Base-by-base conservation (phyloP, 2,888 invertebrate genomes). In the Ectemnius continuus region DNA sequence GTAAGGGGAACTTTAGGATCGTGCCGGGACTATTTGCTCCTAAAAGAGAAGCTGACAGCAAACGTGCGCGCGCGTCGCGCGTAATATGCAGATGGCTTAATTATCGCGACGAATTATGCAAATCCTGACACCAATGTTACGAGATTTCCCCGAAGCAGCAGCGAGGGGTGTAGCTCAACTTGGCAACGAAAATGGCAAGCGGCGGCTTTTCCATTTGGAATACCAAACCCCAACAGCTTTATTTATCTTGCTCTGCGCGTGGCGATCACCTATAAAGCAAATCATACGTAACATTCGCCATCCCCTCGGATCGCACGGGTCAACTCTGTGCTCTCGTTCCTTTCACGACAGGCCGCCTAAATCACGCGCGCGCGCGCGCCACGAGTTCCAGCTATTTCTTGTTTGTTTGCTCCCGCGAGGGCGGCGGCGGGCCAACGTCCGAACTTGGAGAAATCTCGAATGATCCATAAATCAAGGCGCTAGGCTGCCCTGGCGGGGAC, bases 41-140 rank as follows among this genome's bases (percentile, higher is more conserved):
- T 77, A 82, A 83, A 84, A 83, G 79, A 81, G 79, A 77, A 66
- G 66, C 80, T 70, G 75, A 65, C 75, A 71, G 78, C 36, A 36
- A 36, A 36, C 70, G 67, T 3, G 23, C 23, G 23, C 23, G 23
- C 23, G 23, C 74, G 75, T 75, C 78, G 70, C 71, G 75, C 82
- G 79, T 83, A 84, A 80, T 86, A 84, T 85, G 83, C 81, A 85
- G 81, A 88, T 86, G 81, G 82, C 85, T 87, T 85, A 84, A 85
- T 85, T 85, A 82, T 86, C 85, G 80, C 79, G 72, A 73, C 75
- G 81, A 88, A 85, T 88, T 84, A 85, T 87, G 86, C 75, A 85
- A 85, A 87, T 85, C 74, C 74, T 60, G 69, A 80, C 79, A 77
- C 74, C 71, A 73, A 73, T 76, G 81, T 84, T 79, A 79, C 77